phyloP scores from a whole-genome alignment of 2,113 vertebrate species.

The Ictalurus punctatus region DNA sequence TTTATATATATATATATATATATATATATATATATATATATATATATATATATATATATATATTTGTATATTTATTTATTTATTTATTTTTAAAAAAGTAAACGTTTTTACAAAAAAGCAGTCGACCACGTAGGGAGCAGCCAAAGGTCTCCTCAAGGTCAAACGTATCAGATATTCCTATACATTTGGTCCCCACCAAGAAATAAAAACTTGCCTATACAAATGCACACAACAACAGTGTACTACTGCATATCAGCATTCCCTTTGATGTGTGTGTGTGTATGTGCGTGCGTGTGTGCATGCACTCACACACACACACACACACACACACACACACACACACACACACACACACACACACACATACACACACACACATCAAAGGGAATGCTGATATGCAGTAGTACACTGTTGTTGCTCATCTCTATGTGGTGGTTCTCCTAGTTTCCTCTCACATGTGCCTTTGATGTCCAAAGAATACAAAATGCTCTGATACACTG shows the following conservation, averaged over 20 bases:
- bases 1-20: neutral
- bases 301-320: neutral
- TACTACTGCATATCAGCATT: slow-evolving; percentile 61
- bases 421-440: slow-evolving; percentile 67
- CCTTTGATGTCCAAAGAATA: slow-evolving; percentile 71
- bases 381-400: slow-evolving; percentile 66
- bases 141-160: neutral
- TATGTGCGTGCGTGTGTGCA: neutral
- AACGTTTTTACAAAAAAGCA: neutral
- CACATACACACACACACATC: slow-evolving; percentile 56
- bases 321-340: slow-evolving; percentile 1
- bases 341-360: slow-evolving; percentile 15
- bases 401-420: slow-evolving; percentile 67
- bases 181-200: neutral
- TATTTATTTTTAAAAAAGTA: no score
- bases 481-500: slow-evolving; percentile 65
- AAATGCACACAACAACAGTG: slow-evolving; percentile 58
- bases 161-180: neutral
- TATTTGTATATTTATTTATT: no score
- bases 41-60: no score
- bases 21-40: no score
- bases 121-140: neutral
- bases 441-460: slow-evolving; percentile 64
- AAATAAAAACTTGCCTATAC: neutral
- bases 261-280: slow-evolving; percentile 65